These are phyloP conservation scores for Diploscapter pachys DNA, from an alignment of 1,140 invertebrate genomes.

Conservation along the genomic window DNA sequence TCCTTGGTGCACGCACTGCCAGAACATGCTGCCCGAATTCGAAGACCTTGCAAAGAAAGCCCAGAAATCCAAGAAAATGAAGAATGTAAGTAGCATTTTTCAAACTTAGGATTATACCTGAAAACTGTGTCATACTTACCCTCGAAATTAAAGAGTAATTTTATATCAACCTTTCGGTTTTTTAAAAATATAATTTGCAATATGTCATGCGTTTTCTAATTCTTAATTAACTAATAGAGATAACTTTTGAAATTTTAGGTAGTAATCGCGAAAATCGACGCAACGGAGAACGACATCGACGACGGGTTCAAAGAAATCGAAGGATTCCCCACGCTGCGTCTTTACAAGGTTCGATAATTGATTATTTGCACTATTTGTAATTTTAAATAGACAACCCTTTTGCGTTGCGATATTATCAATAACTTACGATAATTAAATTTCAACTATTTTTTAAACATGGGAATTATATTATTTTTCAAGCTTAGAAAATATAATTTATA, in stretches of 20 bases:
- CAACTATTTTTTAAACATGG: not conserved
- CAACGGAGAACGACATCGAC: slow-evolving; percentile 18
- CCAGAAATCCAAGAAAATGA: not conserved
- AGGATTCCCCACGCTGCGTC: slow-evolving; percentile 14
- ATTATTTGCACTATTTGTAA: not conserved
- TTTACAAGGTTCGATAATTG: slow-evolving; percentile 16
- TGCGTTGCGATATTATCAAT: not conserved
- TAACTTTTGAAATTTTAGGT: not conserved
- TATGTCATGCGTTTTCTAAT: not conserved
- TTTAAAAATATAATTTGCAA: not conserved
- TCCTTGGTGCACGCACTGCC: slow-evolving; percentile 17
- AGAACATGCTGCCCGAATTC: slow-evolving; percentile 10
- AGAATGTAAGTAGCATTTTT: not conserved
- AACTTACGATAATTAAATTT: not conserved
- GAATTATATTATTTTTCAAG: not conserved
- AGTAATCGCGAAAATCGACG: slow-evolving; percentile 15
- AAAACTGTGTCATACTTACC: not conserved
- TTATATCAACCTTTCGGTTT: not conserved
- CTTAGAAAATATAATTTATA: not conserved
- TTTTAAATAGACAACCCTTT: not conserved
- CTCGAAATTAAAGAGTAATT: not conserved
- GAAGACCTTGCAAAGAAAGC: slow-evolving; percentile 1
- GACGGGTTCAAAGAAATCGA: slow-evolving; percentile 1
- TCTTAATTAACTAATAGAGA: not conserved
- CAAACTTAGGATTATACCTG: not conserved